A percentile compares a stretch with the other conserved stretches of the same genome.
Conservation (phyloP, 2,888 invertebrate species). For the Thumatha senex region DNA sequence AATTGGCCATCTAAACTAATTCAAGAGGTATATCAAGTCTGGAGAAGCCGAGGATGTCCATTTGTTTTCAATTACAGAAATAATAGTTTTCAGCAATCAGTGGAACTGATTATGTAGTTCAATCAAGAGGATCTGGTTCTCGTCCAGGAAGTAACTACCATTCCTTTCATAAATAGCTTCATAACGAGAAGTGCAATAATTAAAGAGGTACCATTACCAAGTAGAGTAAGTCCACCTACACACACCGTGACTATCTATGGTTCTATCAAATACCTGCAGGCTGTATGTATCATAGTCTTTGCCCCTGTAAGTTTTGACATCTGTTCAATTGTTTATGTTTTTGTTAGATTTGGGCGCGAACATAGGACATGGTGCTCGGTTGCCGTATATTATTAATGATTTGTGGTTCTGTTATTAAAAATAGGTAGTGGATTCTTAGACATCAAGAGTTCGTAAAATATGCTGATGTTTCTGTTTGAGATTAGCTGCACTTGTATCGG, state of each 20-base stretch:
- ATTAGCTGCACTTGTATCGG: not conserved
- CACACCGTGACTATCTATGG: conserved; percentile 1
- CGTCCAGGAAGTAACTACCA: not conserved
- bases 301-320: not conserved
- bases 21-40: no score
- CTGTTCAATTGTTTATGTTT: not conserved
- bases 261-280: conserved; percentile 6
- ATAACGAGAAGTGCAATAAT: conserved; percentile 1
- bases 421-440: no score
- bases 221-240: conserved; percentile 6
- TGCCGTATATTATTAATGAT: no score
- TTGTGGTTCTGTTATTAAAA: no score
- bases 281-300: not conserved
- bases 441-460: no score
- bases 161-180: not conserved
- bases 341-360: no score
- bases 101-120: not conserved
- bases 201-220: conserved; percentile 6
- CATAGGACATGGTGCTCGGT: no score
- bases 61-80: no score
- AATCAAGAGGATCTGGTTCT: not conserved
- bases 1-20: no score
- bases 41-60: no score
- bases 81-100: no score
- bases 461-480: not conserved